Evolutionary conservation across 2,113 vertebrate genomes (phyloP).

Genomic region (Toxostoma redivivum): DNA sequence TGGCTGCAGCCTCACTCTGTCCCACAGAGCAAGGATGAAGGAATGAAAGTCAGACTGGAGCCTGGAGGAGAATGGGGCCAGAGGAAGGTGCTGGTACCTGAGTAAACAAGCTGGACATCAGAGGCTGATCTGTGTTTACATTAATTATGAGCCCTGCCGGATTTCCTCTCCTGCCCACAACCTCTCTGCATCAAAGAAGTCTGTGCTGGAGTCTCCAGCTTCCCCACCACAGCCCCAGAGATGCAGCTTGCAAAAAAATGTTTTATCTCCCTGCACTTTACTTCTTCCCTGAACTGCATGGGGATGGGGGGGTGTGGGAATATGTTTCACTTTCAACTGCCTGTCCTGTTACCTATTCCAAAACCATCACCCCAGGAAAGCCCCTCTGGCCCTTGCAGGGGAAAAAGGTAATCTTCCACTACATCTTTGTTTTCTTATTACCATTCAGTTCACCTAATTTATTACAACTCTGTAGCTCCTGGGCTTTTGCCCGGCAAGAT

Average conservation of each 20-base stretch:
- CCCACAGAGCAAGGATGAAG: not conserved
- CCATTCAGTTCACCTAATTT: not conserved
- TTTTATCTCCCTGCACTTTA: not conserved
- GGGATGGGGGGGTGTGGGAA: fast-evolving
- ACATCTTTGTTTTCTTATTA: not conserved
- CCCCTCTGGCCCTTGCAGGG: not conserved
- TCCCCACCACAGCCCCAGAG: not conserved
- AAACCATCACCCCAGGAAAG: not conserved
- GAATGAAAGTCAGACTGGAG: not conserved
- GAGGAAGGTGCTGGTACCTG: not conserved
- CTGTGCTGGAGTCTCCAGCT: fast-evolving
- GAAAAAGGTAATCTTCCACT: not conserved
- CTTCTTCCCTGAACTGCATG: not conserved
- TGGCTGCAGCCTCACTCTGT: not conserved
- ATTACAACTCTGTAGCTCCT: not conserved
- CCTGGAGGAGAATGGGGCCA: not conserved
- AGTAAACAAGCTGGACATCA: no score
- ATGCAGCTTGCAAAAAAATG: fast-evolving
- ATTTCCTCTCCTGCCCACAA: not conserved
- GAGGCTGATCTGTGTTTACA: not conserved
- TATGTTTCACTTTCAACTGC: not conserved
- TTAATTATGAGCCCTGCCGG: not conserved
- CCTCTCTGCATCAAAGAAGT: not conserved
- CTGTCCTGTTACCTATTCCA: not conserved
- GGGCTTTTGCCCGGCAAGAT: not conserved